Percentiles rank a stretch among this genome's conserved stretches.
Evolutionary conservation across 64 coral and sea anemone genomes (phyloP).

Genomic region (Hydrozoanthus tunicans): DNA sequence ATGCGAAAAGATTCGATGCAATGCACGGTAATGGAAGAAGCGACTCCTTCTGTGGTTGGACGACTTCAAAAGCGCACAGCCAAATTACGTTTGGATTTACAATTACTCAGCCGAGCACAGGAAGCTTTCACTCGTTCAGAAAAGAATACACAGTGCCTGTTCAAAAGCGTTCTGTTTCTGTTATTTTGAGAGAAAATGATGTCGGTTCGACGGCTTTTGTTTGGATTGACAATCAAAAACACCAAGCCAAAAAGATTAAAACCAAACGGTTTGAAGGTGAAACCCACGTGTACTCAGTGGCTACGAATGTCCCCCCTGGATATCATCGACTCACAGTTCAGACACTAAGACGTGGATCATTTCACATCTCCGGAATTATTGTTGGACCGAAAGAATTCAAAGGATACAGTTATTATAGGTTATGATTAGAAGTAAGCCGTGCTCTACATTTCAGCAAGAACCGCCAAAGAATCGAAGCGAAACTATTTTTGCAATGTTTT

Average conservation of each 20-base stretch:
- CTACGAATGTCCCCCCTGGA: slow-evolving; percentile 41
- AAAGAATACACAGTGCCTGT: not conserved
- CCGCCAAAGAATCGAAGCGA: too few species aligned
- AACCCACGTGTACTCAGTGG: slow-evolving; percentile 27
- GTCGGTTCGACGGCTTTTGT: slow-evolving; percentile 9
- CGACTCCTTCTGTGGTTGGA: slow-evolving; percentile 65
- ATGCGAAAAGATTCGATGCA: not conserved
- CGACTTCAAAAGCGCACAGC: slow-evolving; percentile 1
- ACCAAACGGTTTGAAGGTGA: slow-evolving; percentile 41
- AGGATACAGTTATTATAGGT: slow-evolving; percentile 11
- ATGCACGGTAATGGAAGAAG: slow-evolving; percentile 2
- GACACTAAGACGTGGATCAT: not conserved
- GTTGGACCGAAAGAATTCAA: slow-evolving; percentile 32
- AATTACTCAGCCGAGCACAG: not conserved
- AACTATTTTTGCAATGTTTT: too few species aligned
- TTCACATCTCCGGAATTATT: slow-evolving; percentile 37
- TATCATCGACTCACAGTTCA: slow-evolving; percentile 32
- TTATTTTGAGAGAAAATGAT: slow-evolving; percentile 31
- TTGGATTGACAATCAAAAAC: slow-evolving; percentile 29
- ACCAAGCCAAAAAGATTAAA: slow-evolving; percentile 19
- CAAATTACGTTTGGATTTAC: slow-evolving; percentile 45
- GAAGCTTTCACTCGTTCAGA: not conserved
- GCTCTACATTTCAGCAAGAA: too few species aligned
- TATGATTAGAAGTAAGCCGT: not conserved
- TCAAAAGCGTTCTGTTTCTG: slow-evolving; percentile 16